Evolutionary conservation across 2,113 vertebrate genomes (phyloP).

Genomic region (Passer montanus): DNA sequence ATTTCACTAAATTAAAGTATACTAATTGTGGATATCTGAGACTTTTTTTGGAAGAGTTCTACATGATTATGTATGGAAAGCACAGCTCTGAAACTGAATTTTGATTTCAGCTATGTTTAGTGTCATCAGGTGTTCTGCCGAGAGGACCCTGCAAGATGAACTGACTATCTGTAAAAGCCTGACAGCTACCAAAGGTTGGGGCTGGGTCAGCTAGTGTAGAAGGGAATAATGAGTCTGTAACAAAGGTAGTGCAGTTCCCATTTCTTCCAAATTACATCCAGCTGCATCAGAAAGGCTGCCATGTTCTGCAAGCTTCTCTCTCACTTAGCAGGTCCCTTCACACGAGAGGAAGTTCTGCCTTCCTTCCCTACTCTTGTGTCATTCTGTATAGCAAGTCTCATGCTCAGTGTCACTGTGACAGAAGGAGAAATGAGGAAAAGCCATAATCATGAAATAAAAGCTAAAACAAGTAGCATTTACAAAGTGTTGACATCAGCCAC

Average conservation of each 20-base stretch:
- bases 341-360: accelerated
- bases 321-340: background rate
- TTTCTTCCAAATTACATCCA: background rate
- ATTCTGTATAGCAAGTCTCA: background rate
- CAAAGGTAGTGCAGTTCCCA: background rate
- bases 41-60: background rate
- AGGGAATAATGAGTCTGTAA: accelerated
- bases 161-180: background rate
- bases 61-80: background rate
- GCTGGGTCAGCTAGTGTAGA: background rate
- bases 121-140: background rate
- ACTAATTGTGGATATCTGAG: background rate
- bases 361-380: background rate
- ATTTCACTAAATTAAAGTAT: background rate
- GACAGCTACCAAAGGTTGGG: background rate
- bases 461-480: background rate
- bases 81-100: background rate
- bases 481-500: background rate
- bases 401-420: accelerated
- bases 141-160: background rate
- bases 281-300: background rate
- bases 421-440: background rate
- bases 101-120: background rate
- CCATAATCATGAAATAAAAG: background rate
- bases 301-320: background rate